These are phyloP conservation scores for Drosophila seguyi DNA, from an alignment of 1,140 invertebrate genomes.

Conservation along the genomic window DNA sequence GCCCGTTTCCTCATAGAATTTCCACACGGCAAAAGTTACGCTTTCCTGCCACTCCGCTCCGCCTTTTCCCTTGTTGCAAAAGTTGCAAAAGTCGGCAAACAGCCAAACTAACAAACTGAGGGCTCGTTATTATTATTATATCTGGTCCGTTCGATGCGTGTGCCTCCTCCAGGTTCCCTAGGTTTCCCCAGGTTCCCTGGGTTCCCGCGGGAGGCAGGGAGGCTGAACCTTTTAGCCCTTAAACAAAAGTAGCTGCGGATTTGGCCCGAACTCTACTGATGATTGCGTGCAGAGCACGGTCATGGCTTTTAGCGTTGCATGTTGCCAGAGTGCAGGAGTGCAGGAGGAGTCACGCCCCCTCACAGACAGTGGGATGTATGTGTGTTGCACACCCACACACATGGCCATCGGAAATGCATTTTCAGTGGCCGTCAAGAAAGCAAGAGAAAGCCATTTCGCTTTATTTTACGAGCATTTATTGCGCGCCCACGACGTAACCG, in stretches of 20 bases:
- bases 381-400: conserved; percentile 2
- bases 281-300: conserved; percentile 73
- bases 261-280: conserved; percentile 50
- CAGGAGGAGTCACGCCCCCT: conserved; percentile 53
- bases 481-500: conserved; percentile 41
- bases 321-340: conserved; percentile 34
- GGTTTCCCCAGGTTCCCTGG: background rate
- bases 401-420: conserved; percentile 70
- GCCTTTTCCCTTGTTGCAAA: conserved; percentile 38
- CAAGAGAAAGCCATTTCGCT: conserved; percentile 80
- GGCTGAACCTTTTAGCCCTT: conserved; percentile 62
- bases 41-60: background rate
- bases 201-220: background rate
- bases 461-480: conserved; percentile 80
- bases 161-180: conserved; percentile 14
- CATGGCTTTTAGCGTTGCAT: conserved; percentile 74
- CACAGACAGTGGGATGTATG: conserved; percentile 8
- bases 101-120: conserved; percentile 69
- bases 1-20: conserved; percentile 51
- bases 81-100: conserved; percentile 73
- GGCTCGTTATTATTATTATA: conserved; percentile 79
- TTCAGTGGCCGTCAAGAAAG: conserved; percentile 79
- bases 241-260: conserved; percentile 73
- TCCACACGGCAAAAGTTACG: conserved; percentile 57
- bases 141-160: conserved; percentile 65